Percentiles rank a stretch among this genome's conserved stretches.
Evolutionary conservation across 2,113 vertebrate genomes (phyloP).

Genomic region (Reinhardtius hippoglossoides): DNA sequence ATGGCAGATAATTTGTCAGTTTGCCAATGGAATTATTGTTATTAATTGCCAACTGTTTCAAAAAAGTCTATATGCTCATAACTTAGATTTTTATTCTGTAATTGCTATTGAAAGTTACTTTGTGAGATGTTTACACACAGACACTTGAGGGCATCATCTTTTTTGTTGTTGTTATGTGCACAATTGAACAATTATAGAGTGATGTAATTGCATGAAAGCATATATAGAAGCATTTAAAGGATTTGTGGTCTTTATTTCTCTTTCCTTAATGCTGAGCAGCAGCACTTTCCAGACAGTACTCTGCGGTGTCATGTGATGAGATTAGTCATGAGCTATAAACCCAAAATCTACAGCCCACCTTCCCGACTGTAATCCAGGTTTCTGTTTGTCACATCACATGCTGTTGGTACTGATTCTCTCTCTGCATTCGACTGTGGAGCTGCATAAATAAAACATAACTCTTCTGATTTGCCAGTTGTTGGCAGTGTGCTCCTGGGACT

Average conservation of each 20-base stretch:
- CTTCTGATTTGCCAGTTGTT: conserved; percentile 83
- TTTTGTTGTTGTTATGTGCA: no score
- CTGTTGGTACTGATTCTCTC: background rate
- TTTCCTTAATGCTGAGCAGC: conserved; percentile 27
- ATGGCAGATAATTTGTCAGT: no score
- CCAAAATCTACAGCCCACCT: background rate
- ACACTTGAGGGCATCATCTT: no score
- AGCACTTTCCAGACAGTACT: conserved; percentile 10
- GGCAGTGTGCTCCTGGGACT: conserved; percentile 95
- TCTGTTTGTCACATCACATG: background rate
- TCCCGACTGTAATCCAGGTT: background rate
- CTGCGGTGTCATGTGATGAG: conserved; percentile 1
- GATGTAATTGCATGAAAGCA: background rate
- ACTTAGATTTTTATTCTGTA: no score
- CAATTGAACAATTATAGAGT: background rate
- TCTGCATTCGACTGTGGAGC: background rate
- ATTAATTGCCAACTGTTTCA: no score
- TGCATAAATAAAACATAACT: conserved; percentile 1
- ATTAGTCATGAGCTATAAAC: background rate
- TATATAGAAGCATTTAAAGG: background rate
- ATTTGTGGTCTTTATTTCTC: background rate
- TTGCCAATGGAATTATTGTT: no score
- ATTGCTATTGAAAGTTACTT: no score
- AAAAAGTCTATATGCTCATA: no score
- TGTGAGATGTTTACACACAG: no score